These are phyloP conservation scores for Rhinolophus sinicus DNA, from an alignment of 2,113 vertebrate genomes.

Conservation along the genomic window DNA sequence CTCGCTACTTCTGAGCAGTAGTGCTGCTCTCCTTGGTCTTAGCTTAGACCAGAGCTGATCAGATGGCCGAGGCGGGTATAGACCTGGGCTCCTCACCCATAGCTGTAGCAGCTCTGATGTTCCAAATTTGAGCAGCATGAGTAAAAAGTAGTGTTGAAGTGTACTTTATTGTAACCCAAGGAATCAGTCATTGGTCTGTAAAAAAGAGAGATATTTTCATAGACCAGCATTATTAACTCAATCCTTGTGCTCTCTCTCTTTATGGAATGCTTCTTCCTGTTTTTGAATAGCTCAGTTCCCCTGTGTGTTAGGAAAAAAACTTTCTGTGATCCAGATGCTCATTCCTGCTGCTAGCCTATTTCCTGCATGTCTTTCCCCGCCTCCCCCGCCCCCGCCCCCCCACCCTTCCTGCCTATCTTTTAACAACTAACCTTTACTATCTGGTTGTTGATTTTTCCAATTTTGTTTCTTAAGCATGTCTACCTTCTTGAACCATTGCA, in stretches of 20 bases:
- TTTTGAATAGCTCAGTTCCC: conserved; percentile 20
- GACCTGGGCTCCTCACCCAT: background rate
- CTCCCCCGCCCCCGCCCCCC: background rate
- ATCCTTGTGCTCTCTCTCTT: background rate
- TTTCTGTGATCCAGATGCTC: conserved; percentile 5
- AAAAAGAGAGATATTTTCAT: background rate
- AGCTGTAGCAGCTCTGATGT: background rate
- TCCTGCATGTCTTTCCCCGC: background rate
- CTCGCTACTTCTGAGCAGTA: background rate
- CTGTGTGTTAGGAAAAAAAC: background rate
- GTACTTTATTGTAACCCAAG: conserved; percentile 31
- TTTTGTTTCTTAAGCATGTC: conserved; percentile 18
- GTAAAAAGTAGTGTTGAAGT: background rate
- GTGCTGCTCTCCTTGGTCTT: background rate
- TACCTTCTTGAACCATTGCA: background rate
- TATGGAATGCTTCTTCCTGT: conserved; percentile 27
- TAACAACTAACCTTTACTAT: background rate
- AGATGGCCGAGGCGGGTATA: background rate
- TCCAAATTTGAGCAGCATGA: conserved; percentile 4
- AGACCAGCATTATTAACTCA: background rate
- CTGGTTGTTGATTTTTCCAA: background rate
- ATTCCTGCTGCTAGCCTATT: background rate
- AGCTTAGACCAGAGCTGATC: background rate
- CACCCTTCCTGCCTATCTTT: background rate
- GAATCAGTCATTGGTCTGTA: conserved; percentile 8